Percentiles rank a stretch among this genome's conserved stretches.
phyloP scores from a whole-genome alignment of 2,113 vertebrate species.

The Phyllostomus discolor region DNA sequence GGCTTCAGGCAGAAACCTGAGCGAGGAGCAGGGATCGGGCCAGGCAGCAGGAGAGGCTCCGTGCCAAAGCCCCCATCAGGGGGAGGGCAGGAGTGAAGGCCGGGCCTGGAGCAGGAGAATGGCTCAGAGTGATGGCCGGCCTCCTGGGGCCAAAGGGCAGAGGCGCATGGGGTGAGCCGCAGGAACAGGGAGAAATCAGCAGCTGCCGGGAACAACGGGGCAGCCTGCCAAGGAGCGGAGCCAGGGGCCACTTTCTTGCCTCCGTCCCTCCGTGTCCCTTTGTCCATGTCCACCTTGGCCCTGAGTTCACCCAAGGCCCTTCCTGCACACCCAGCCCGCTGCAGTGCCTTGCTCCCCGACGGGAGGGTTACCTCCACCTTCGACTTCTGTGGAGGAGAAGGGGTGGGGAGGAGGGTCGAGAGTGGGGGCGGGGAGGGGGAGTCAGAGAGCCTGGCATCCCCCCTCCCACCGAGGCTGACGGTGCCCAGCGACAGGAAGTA shows the following conservation, averaged over 20 bases:
- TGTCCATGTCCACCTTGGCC: fast-evolving
- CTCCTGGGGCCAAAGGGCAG: not conserved
- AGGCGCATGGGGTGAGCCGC: fast-evolving
- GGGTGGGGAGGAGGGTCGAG: not conserved
- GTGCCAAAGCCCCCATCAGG: fast-evolving
- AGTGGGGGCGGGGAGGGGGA: too few species aligned
- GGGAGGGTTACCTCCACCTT: not conserved
- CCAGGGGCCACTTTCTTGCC: not conserved
- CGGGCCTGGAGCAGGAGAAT: not conserved
- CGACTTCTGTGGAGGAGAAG: too few species aligned
- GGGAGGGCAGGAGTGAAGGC: not conserved
- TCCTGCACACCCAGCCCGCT: not conserved
- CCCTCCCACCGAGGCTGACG: not conserved
- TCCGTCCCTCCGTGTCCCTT: too few species aligned
- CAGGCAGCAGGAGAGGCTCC: not conserved
- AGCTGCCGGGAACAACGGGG: not conserved
- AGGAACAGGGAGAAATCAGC: too few species aligned
- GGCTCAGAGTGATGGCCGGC: fast-evolving
- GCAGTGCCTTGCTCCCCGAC: not conserved
- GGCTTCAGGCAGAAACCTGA: not conserved
- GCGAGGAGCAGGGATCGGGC: fast-evolving
- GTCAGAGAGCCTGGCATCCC: not conserved
- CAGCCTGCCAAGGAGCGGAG: not conserved
- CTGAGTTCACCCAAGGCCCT: fast-evolving
- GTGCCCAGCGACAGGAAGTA: fast-evolving